Evolutionary conservation across 2,888 invertebrate species (phyloP).

Genomic region (Dermolepida albohirtum): DNA sequence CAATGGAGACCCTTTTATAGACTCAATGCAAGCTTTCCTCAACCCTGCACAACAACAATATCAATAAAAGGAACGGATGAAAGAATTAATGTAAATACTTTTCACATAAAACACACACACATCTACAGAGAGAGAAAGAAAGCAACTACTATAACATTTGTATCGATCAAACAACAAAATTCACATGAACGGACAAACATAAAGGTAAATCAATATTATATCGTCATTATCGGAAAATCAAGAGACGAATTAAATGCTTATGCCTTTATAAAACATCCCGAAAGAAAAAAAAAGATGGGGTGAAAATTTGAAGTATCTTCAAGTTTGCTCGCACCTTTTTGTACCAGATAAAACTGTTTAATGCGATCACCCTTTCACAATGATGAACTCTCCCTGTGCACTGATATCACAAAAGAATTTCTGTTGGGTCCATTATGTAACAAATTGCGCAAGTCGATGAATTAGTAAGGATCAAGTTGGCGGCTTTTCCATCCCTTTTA

Average conservation of each 20-base stretch:
- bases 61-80: constrained; percentile 14
- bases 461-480: constrained; percentile 56
- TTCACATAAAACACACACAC: constrained; percentile 12
- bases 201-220: constrained; percentile 55
- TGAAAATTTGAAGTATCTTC: constrained; percentile 54
- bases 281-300: constrained; percentile 21
- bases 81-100: constrained; percentile 20
- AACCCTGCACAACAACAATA: constrained; percentile 13
- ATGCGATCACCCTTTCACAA: constrained; percentile 62
- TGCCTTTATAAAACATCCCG: constrained; percentile 11
- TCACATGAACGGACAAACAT: constrained; percentile 49
- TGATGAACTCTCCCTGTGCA: constrained; percentile 12
- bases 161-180: constrained; percentile 50
- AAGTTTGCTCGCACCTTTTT: constrained; percentile 60
- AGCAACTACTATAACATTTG: constrained; percentile 18
- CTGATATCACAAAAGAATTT: constrained; percentile 56
- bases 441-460: constrained; percentile 61
- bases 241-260: constrained; percentile 34
- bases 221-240: constrained; percentile 46
- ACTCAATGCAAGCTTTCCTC: constrained; percentile 4
- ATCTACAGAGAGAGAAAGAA: not conserved
- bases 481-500: constrained; percentile 19
- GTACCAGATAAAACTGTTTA: constrained; percentile 54
- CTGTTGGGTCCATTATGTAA: constrained; percentile 63
- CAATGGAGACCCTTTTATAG: constrained; percentile 5